Conservation (phyloP, 2,888 invertebrate genomes). For the Agapostemon virescens region DNA sequence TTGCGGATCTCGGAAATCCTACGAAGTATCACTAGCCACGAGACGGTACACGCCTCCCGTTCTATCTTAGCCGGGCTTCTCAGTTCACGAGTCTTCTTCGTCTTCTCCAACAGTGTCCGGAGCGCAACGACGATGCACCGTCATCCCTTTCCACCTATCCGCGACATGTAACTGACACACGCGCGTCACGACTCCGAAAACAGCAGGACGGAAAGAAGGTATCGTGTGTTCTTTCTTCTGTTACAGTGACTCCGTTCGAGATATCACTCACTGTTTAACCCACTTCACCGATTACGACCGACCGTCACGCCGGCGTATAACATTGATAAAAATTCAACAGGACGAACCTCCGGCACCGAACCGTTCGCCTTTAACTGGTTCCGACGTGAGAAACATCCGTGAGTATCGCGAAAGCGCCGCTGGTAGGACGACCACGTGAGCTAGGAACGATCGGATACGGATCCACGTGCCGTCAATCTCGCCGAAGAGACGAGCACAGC, state of each 20-base stretch:
- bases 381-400: constrained; percentile 46
- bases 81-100: constrained; percentile 55
- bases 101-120: constrained; percentile 52
- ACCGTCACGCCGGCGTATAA: neutral
- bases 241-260: neutral
- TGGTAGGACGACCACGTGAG: constrained; percentile 64
- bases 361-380: constrained; percentile 17
- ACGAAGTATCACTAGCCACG: constrained; percentile 65
- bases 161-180: constrained; percentile 57
- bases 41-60: constrained; percentile 43
- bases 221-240: constrained; percentile 27
- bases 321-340: constrained; percentile 42
- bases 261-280: constrained; percentile 4
- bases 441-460: constrained; percentile 50
- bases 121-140: constrained; percentile 57
- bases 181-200: constrained; percentile 29
- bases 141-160: constrained; percentile 65
- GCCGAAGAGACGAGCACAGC: constrained; percentile 8
- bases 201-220: constrained; percentile 38
- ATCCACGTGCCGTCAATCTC: constrained; percentile 62
- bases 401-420: constrained; percentile 43
- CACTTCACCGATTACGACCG: constrained; percentile 30
- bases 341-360: neutral
- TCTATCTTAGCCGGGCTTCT: constrained; percentile 21
- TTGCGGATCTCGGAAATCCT: constrained; percentile 74